phyloP scores from a whole-genome alignment of 2,797 vertebrate species.

The Nyctibius grandis region DNA sequence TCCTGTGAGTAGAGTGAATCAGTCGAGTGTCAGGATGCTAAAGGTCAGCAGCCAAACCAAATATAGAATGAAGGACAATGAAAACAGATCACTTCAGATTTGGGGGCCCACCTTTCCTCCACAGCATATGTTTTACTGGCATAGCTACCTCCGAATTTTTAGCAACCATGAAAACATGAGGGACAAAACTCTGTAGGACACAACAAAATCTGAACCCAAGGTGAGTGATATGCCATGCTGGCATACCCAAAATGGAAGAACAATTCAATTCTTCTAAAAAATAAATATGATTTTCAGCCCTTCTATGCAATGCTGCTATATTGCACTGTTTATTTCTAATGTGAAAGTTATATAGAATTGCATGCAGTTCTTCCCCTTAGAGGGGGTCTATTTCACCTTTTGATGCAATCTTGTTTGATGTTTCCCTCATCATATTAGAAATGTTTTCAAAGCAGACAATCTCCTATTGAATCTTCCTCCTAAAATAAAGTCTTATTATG shows the following conservation, averaged over 20 bases:
- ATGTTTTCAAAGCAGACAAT: conserved; percentile 29
- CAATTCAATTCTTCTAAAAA: neutral
- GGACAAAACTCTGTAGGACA: neutral
- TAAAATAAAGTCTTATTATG: conserved; percentile 21
- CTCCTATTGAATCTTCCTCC: neutral
- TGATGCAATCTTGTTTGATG: conserved; percentile 43
- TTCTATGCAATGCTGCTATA: neutral
- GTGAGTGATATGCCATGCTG: neutral
- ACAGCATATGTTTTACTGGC: neutral
- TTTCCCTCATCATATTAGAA: neutral
- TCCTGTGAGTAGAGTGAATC: neutral
- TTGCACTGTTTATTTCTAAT: neutral
- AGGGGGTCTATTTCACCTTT: conserved; percentile 20
- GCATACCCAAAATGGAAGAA: neutral
- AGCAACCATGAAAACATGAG: neutral
- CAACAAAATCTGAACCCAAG: neutral
- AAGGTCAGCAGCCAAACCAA: neutral
- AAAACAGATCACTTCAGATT: neutral
- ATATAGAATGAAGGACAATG: neutral
- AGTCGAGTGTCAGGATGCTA: neutral
- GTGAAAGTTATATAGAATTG: neutral
- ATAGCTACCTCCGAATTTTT: neutral
- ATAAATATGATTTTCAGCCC: neutral
- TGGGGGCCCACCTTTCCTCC: neutral
- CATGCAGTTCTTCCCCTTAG: neutral